Evolutionary conservation across 1,140 invertebrate genomes (phyloP), one percentile per base, ranked within the genome.

Genomic region (Meloidogyne chitwoodi): DNA sequence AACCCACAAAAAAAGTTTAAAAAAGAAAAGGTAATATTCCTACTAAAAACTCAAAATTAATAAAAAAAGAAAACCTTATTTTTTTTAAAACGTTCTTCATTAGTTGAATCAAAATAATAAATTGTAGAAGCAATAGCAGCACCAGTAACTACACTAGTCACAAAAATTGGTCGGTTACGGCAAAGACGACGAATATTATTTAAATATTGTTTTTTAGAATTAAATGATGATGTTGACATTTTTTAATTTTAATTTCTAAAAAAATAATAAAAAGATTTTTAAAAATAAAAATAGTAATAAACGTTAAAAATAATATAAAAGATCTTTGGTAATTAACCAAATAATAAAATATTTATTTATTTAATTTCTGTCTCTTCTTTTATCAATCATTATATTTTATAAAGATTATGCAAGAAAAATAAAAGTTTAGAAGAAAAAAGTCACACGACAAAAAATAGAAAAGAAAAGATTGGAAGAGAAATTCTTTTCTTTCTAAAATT

Each of bases 11-110:
- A 26, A n/a, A 70, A 11, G 1, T 27, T 48, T n/a, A 22, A 70
- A 41, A n/a, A 16, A 14, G 0, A 16, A n/a, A n/a, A n/a, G n/a
- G n/a, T n/a, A n/a, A n/a, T n/a, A n/a, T n/a, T n/a, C n/a, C n/a
- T n/a, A n/a, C n/a, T n/a, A n/a, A n/a, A n/a, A n/a, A n/a, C n/a
- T n/a, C n/a, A n/a, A n/a, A n/a, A n/a, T 56, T n/a, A n/a, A 22
- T 3, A 38, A 77, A 29, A 77, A 78, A 67, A 41, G n/a, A n/a
- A 41, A 14, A 84, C 83, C 48, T 79, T 80, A 74, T 84, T 62
- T 34, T 67, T 66, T 34, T 79, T 63, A 68, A 84, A 84, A 34
- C 82, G 81, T 16, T 69, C 48, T 64, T 83, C 83, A 73, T 85
- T 84, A 11, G 77, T 79, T 22, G 65, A 63, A 75, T 84, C 83